These are phyloP conservation scores for Macrostomum cliftonense DNA, from an alignment of 2,888 invertebrate species.

Conservation along the genomic window DNA sequence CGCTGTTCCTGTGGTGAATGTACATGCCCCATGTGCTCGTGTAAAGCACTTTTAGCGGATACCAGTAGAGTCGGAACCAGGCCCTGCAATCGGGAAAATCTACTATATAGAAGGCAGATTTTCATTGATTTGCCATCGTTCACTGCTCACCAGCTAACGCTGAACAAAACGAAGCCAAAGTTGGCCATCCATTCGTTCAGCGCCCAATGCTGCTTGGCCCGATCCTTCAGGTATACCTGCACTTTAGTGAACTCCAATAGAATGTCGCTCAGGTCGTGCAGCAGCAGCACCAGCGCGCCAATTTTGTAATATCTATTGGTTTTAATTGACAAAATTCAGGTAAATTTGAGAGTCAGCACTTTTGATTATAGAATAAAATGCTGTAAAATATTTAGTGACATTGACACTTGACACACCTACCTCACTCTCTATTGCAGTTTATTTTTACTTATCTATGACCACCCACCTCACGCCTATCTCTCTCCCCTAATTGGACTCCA, in stretches of 20 bases:
- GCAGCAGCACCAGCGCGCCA: conserved; percentile 19
- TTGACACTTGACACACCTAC: too few relatives aligned
- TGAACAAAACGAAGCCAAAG: conserved; percentile 17
- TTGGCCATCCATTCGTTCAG: conserved; percentile 16
- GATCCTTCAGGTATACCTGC: conserved; percentile 20
- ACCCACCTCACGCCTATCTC: too few relatives aligned
- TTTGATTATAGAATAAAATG: too few relatives aligned
- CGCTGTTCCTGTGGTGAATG: conserved; percentile 15
- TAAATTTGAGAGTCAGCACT: too few relatives aligned
- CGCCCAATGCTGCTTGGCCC: conserved; percentile 15
- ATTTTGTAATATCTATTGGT: conserved; percentile 19
- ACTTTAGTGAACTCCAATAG: conserved; percentile 20
- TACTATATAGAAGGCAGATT: too few relatives aligned
- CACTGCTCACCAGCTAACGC: conserved; percentile 16
- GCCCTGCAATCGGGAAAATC: conserved; percentile 17
- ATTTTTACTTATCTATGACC: too few relatives aligned
- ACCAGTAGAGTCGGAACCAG: conserved; percentile 29
- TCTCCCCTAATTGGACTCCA: too few relatives aligned
- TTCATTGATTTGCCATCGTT: too few relatives aligned
- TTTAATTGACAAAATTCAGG: too few relatives aligned
- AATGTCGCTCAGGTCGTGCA: conserved; percentile 22
- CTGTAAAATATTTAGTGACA: too few relatives aligned
- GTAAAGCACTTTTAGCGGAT: conserved; percentile 27
- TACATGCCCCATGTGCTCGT: conserved; percentile 9
- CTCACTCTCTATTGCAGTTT: too few relatives aligned